Evolutionary conservation across 2,888 invertebrate species (phyloP).

Genomic region (Seladonia tumulorum): DNA sequence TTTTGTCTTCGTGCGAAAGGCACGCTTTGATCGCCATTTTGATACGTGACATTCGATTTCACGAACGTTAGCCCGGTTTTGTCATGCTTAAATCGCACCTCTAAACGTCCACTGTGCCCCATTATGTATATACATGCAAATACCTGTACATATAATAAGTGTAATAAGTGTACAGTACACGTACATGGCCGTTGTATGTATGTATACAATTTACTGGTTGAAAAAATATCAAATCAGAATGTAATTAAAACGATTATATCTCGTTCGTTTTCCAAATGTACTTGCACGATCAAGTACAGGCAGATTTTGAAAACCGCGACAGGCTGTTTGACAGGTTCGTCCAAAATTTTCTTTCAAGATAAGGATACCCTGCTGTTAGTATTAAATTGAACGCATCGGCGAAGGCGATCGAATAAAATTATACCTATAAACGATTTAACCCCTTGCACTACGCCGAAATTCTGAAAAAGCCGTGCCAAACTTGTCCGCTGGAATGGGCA

Average conservation of each 20-base stretch:
- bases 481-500: too few relatives aligned
- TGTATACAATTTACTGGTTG: neutral
- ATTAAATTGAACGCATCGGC: neutral
- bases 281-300: too few relatives aligned
- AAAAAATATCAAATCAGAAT: too few relatives aligned
- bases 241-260: neutral
- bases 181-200: neutral
- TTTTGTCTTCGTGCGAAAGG: slow-evolving; percentile 63
- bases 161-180: too few relatives aligned
- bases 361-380: neutral
- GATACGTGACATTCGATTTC: slow-evolving; percentile 65
- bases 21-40: slow-evolving; percentile 66
- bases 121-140: neutral
- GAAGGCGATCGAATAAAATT: neutral
- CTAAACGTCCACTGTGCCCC: neutral
- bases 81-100: slow-evolving; percentile 24
- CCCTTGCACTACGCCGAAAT: too few relatives aligned
- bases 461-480: too few relatives aligned
- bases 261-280: neutral
- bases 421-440: slow-evolving; percentile 21
- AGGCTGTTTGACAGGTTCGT: too few relatives aligned
- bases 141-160: neutral
- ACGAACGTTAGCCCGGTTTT: slow-evolving; percentile 31
- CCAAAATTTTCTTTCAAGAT: neutral
- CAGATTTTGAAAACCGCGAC: too few relatives aligned